phyloP scores from a whole-genome alignment of 2,113 vertebrate genomes.

The Saimiri boliviensis region DNA sequence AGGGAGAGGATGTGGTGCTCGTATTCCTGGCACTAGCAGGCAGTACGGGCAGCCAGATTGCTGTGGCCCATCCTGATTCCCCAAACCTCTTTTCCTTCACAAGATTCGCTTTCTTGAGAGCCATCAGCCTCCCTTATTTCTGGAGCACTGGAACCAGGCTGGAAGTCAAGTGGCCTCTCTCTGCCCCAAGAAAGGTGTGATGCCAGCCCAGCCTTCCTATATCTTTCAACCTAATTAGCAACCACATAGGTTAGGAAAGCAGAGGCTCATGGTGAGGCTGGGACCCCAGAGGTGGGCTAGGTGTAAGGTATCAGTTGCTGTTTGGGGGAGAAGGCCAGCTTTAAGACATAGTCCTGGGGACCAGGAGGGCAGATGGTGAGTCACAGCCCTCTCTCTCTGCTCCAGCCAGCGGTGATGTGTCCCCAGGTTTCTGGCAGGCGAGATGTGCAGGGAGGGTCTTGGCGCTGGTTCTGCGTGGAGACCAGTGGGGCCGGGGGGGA shows the following conservation, averaged over 20 bases:
- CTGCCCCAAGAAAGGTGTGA: background rate
- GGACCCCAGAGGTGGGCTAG: background rate
- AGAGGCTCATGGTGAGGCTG: too few relatives aligned
- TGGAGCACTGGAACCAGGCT: background rate
- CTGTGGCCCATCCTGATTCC: background rate
- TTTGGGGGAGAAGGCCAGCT: background rate
- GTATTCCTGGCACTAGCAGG: background rate
- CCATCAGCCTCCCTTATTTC: background rate
- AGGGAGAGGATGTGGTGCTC: background rate
- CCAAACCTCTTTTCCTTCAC: background rate
- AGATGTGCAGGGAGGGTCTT: background rate
- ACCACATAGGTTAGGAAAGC: background rate
- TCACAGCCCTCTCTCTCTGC: background rate
- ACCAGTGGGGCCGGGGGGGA: background rate
- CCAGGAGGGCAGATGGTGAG: background rate
- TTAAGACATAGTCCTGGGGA: background rate
- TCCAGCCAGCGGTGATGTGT: background rate
- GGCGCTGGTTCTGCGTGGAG: background rate
- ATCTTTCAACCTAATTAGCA: slow-evolving; percentile 10
- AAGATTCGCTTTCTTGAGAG: slow-evolving; percentile 26
- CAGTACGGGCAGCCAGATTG: background rate
- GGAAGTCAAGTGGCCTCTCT: background rate
- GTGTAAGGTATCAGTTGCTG: background rate
- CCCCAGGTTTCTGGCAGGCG: background rate
- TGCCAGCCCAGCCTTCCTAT: background rate